Base-by-base conservation (phyloP, 2,888 invertebrate genomes). In the Trypoxylon attenuatum region DNA sequence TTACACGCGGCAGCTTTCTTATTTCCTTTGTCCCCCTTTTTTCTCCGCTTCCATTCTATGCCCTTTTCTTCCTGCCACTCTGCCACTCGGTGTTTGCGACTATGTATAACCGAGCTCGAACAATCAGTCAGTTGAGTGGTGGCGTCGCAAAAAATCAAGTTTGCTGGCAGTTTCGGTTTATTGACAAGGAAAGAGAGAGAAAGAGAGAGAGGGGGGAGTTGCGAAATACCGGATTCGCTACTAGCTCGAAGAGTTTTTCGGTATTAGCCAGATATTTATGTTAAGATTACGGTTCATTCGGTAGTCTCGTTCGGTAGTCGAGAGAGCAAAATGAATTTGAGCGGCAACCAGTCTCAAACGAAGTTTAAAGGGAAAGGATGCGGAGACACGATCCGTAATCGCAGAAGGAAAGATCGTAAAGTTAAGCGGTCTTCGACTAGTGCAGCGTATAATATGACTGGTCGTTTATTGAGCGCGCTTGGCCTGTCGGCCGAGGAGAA, bases 1-100 rank as follows among this genome's bases (percentile, higher is more conserved):
- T 83, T 84, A 84, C 78, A 76, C 78, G 79, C 73, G 72, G 77
- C 78, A 80, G 73, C 77, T 79, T 79, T 69, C 69, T 78, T 72
- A 57, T 64, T 72, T 74, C 67, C 61, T 68, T 66, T n/a, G n/a
- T 13, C 33, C 33, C 13, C 47, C 66, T 68, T 69, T 39, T 29
- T 41, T 18, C 38, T 8, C 16, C 73, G 22, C 53, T 59, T 47
- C 42, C 43, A 39, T 25, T 25, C 5, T 25, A 8, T 5, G 25
- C 5, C 8, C 8, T 25, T 25, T 25, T 5, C 25, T 8, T 25
- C 8, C 25, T 8, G 25, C 25, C 25, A 25, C 25, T 25, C 25
- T 25, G 5, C 25, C 25, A 8, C n/a, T n/a, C n/a, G n/a, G n/a
- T n/a, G 13, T 13, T 8, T 13, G 33, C 33, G 33, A 27, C 8